Evolutionary conservation across 2,113 vertebrate species (phyloP).

Genomic region (Syrrhaptes paradoxus): DNA sequence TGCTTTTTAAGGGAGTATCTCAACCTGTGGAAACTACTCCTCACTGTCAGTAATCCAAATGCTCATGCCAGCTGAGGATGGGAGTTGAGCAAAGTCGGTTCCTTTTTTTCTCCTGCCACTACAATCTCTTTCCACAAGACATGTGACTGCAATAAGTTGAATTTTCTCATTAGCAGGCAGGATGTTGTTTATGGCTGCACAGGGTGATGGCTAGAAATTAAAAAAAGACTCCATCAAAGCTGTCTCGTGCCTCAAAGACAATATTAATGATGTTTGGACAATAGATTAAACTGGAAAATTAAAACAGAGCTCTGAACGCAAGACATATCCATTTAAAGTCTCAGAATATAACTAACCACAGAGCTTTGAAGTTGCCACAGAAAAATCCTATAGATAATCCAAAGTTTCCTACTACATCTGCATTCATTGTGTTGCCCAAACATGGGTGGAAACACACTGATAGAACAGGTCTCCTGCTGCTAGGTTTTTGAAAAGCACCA

Average conservation of each 20-base stretch:
- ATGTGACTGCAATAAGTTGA: constrained; percentile 17
- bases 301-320: constrained; percentile 21
- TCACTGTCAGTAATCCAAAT: neutral
- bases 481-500: neutral
- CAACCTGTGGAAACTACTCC: neutral
- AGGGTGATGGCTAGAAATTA: constrained; percentile 19
- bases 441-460: constrained; percentile 22
- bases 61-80: neutral
- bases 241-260: constrained; percentile 42
- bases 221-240: constrained; percentile 47
- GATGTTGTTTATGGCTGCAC: constrained; percentile 42
- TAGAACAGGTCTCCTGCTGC: constrained; percentile 19
- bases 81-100: neutral
- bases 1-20: neutral
- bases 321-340: constrained; percentile 10
- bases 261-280: constrained; percentile 32
- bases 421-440: constrained; percentile 42
- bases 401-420: constrained; percentile 61
- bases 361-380: constrained; percentile 53
- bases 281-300: constrained; percentile 53
- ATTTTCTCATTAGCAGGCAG: constrained; percentile 43
- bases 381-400: constrained; percentile 53
- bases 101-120: neutral
- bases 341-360: constrained; percentile 24
- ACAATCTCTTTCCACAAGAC: neutral